Evolutionary conservation across 2,113 vertebrate species (phyloP).

Genomic region (Anolis sagrei): DNA sequence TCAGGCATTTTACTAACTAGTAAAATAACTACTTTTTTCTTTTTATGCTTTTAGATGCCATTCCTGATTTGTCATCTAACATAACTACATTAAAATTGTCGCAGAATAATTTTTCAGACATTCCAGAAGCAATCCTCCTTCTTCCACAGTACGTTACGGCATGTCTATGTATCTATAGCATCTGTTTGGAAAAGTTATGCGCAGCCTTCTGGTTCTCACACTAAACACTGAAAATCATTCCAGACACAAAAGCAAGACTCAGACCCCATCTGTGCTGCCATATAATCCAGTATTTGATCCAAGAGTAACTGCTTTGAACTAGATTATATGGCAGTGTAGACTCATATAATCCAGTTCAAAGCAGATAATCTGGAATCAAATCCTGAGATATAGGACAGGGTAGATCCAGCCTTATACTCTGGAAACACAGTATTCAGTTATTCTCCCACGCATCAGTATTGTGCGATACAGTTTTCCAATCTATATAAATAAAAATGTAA

Average conservation of each 20-base stretch:
- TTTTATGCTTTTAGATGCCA: slow-evolving; percentile 77
- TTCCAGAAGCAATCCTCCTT: slow-evolving; percentile 84
- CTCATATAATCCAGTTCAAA: too few species aligned
- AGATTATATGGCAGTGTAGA: too few species aligned
- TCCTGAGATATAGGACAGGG: too few species aligned
- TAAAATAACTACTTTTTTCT: slow-evolving; percentile 49
- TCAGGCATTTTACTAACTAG: neutral
- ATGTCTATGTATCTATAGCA: neutral
- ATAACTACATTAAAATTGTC: slow-evolving; percentile 89
- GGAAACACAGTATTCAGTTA: neutral
- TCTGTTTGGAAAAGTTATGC: too few species aligned
- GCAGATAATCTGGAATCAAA: too few species aligned
- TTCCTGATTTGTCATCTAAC: slow-evolving; percentile 83
- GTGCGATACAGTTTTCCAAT: neutral
- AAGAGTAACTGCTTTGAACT: too few species aligned
- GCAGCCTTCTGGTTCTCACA: too few species aligned
- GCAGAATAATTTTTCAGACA: slow-evolving; percentile 82
- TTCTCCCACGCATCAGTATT: neutral
- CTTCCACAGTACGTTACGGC: slow-evolving; percentile 87
- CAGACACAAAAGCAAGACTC: too few species aligned
- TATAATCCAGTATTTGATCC: too few species aligned
- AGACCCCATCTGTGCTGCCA: too few species aligned
- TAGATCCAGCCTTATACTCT: neutral
- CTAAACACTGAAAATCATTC: too few species aligned
- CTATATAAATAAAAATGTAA: too few species aligned